Conservation (phyloP, 2,797 vertebrate genomes). For the Orientallactaga sibirica region DNA sequence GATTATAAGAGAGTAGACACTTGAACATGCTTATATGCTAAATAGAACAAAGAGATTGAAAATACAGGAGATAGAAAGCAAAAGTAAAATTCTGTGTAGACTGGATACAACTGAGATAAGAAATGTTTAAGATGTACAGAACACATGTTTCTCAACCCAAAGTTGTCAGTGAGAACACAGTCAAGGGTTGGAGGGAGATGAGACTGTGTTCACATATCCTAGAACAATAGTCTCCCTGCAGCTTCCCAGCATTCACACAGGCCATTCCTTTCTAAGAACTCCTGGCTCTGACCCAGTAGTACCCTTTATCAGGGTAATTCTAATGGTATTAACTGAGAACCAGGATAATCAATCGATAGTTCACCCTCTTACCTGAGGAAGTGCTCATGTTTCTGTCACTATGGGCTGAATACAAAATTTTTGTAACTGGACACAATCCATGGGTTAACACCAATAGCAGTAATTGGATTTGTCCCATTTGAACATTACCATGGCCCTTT, state of each 20-base stretch:
- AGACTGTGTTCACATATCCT: not conserved
- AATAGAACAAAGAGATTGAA: constrained; percentile 16
- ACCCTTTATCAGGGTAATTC: not conserved
- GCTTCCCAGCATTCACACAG: not conserved
- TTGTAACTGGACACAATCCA: not conserved
- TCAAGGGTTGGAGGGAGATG: not conserved
- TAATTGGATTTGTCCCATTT: not conserved
- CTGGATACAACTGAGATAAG: not conserved
- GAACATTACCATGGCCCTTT: not conserved
- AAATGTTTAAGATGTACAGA: not conserved
- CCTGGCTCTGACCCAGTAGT: not conserved
- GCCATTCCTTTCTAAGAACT: not conserved
- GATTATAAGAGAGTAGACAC: not conserved
- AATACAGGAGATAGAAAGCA: not conserved
- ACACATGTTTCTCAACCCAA: not conserved
- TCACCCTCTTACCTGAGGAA: not conserved
- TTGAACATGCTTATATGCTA: not conserved
- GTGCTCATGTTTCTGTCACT: not conserved
- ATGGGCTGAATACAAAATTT: not conserved
- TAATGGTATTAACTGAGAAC: not conserved
- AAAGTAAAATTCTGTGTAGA: constrained; percentile 7
- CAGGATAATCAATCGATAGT: not conserved
- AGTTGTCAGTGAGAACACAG: not conserved
- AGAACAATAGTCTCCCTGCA: not conserved
- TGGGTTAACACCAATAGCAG: not conserved